Percentiles rank a stretch among this genome's conserved stretches.
phyloP scores from a whole-genome alignment of 2,888 invertebrate species.

The Drosophila meridionalis region DNA sequence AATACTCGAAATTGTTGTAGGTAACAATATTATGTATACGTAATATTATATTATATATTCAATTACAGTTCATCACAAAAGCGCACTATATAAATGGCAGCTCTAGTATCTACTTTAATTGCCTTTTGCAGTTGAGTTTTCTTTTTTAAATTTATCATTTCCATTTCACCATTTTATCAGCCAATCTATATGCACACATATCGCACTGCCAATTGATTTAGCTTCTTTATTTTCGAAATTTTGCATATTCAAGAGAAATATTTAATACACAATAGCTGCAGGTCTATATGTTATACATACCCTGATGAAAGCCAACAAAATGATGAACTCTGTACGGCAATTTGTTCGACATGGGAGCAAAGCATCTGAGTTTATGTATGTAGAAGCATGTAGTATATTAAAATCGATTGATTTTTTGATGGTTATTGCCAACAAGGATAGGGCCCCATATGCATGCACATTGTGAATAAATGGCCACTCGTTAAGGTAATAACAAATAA shows the following conservation, averaged over 20 bases:
- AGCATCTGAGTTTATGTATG: constrained; percentile 21
- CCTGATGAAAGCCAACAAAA: constrained; percentile 7
- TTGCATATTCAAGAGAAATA: background rate
- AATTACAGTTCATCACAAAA: background rate
- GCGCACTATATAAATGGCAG: background rate
- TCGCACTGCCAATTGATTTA: background rate
- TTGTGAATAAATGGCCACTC: constrained; percentile 38
- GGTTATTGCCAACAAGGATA: constrained; percentile 40
- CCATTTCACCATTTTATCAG: background rate
- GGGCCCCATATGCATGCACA: constrained; percentile 23
- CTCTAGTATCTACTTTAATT: background rate
- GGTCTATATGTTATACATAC: background rate
- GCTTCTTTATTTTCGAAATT: background rate
- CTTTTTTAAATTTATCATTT: background rate
- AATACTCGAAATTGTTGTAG: background rate
- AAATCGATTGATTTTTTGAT: constrained; percentile 66
- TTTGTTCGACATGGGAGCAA: constrained; percentile 3
- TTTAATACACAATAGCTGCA: constrained; percentile 1
- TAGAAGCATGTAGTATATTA: constrained; percentile 46
- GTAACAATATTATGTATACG: background rate
- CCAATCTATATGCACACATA: background rate
- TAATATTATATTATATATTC: too few relatives aligned
- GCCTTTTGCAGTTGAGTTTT: background rate
- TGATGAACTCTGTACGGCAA: constrained; percentile 7
- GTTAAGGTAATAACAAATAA: constrained; percentile 72